Conservation (phyloP, 2,113 vertebrate genomes). For the Mionectes macconnelli region DNA sequence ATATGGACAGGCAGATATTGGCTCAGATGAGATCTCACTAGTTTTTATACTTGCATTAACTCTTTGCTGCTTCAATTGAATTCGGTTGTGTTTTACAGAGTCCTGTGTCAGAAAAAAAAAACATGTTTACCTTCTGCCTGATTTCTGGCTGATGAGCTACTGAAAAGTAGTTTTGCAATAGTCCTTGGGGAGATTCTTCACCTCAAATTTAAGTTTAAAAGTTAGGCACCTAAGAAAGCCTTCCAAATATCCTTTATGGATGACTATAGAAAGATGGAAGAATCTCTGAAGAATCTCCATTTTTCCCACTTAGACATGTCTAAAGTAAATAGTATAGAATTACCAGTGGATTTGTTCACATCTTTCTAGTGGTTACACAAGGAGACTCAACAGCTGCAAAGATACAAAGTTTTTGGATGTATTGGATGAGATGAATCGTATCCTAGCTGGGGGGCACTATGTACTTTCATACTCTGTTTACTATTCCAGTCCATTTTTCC, state of each 20-base stretch:
- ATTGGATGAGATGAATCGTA: background rate
- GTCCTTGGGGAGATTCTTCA: background rate
- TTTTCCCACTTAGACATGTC: background rate
- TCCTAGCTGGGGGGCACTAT: background rate
- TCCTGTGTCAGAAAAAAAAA: background rate
- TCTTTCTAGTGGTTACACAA: background rate
- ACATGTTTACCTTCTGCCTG: background rate
- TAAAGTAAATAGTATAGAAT: background rate
- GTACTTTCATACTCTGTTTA: background rate
- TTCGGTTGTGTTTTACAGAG: background rate
- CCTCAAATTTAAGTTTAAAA: background rate
- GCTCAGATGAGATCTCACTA: background rate
- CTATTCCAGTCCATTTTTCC: background rate
- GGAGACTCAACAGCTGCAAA: background rate
- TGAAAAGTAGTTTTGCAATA: background rate
- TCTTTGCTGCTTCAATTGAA: background rate
- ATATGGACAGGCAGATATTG: background rate
- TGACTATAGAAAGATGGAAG: background rate
- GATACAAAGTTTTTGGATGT: background rate
- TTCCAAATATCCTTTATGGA: background rate
- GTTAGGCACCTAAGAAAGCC: background rate
- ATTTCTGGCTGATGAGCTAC: background rate
- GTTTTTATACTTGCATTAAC: background rate
- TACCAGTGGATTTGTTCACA: background rate
- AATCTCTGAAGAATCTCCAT: background rate